Evolutionary conservation across 2,113 vertebrate genomes (phyloP).

Genomic region (Gyps fulvus): DNA sequence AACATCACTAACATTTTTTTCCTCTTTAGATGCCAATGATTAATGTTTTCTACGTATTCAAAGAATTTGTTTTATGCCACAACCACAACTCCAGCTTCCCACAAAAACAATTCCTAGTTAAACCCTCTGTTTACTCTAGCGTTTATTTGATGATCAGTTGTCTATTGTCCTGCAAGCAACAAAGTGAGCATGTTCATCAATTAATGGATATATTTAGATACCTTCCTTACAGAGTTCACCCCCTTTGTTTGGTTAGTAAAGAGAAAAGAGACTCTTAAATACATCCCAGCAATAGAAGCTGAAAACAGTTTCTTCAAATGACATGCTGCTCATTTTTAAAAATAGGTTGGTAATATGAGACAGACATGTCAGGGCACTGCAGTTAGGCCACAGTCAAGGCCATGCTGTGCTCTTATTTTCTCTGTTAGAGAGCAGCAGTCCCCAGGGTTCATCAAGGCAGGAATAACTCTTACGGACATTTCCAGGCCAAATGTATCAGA

Average conservation of each 20-base stretch:
- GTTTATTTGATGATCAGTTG: neutral
- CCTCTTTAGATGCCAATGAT: neutral
- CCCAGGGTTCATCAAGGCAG: neutral
- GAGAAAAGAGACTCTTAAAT: neutral
- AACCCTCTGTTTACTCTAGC: neutral
- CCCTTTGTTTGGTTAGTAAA: neutral
- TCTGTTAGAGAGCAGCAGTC: neutral
- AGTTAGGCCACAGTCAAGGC: neutral
- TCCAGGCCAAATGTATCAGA: neutral
- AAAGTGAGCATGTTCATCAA: neutral
- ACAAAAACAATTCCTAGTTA: neutral
- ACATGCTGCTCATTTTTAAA: neutral
- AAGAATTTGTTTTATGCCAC: neutral
- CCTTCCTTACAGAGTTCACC: neutral
- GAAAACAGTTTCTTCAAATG: neutral
- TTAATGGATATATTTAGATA: neutral
- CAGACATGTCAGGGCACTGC: neutral
- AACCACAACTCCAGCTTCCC: neutral
- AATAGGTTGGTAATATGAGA: neutral
- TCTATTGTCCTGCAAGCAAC: neutral
- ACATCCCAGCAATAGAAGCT: neutral
- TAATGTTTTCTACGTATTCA: neutral
- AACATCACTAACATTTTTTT: neutral
- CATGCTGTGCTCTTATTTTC: neutral
- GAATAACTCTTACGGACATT: neutral